Base-by-base conservation (phyloP, 2,797 vertebrate species). In the Melanotaenia parkinsoni region DNA sequence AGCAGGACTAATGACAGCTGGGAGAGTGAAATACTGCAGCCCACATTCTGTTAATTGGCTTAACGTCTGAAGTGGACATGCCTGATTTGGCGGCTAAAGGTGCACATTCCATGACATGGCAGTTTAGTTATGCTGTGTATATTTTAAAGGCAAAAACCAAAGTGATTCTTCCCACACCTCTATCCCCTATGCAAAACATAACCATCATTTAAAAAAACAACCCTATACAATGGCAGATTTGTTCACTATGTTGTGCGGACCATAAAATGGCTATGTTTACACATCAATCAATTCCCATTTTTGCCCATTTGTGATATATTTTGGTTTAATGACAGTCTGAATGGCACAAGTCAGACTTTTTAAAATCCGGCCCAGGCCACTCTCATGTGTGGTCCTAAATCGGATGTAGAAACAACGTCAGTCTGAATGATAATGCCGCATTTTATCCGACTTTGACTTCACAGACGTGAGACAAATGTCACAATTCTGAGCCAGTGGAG, bases 31-130 rank as follows among this genome's bases (percentile, higher is more conserved):
- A 76, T 47, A 54, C 76, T 37, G 80, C 72, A 65, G 76, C 71
- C 76, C 66, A 64, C 85, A 68, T 37, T 70, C 77, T 51, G 69
- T 84, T 90, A 89, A 92, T 88, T 86, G 86, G 86, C 81, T 87
- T 88, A 88, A 50, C 26, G 33, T 80, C 80, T 80, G 79, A 86
- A 87, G 88, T 85, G 85, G 81, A 86, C 82, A 82, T 50, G 66
- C 73, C 82, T 91, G 90, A 88, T 88, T 81, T 75, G 76, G 58
- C 8, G 60, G 78, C 78, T 79, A 69, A 87, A 86, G 87, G 84
- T 87, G 67, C 65, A 70, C 68, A 28, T 70, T 69, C 58, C 57
- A 51, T 35, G 76, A 58, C 82, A 82, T 3, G 16, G 67, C 7
- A 63, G 74, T 67, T 90, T 88, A 79, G 83, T 88, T 76, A 81